These are phyloP conservation scores for Chrysina gloriosa DNA, from an alignment of 2,888 invertebrate species.

Conservation along the genomic window DNA sequence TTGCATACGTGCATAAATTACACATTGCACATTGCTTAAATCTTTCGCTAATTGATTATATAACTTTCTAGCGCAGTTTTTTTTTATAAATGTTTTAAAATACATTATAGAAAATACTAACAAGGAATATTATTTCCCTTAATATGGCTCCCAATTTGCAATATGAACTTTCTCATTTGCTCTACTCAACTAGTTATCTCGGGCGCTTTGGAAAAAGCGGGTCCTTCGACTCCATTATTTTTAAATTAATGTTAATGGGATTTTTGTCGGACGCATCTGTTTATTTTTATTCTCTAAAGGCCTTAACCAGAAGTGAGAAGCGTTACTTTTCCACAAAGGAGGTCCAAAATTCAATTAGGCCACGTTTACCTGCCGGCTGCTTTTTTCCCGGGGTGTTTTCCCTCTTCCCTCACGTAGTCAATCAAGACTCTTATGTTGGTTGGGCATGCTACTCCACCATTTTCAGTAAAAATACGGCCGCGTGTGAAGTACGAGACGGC, in stretches of 20 bases:
- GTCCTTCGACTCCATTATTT: constrained; percentile 31
- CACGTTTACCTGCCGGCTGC: constrained; percentile 39
- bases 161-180: background rate
- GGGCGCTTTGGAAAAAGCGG: constrained; percentile 14
- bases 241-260: constrained; percentile 36
- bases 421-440: constrained; percentile 48
- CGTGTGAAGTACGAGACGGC: constrained; percentile 48
- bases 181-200: constrained; percentile 18
- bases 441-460: constrained; percentile 53
- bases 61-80: no score
- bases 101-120: no score
- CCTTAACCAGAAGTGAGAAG: constrained; percentile 35
- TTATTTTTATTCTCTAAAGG: constrained; percentile 43
- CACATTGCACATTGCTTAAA: no score
- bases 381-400: constrained; percentile 38
- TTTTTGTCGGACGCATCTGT: constrained; percentile 43
- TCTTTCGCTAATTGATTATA: no score
- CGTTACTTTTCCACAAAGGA: constrained; percentile 41
- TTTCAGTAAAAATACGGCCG: constrained; percentile 51
- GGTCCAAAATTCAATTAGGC: constrained; percentile 50
- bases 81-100: no score
- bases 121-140: background rate
- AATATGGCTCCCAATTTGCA: background rate
- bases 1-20: no score
- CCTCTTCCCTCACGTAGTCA: constrained; percentile 34